These are phyloP conservation scores for Drosophila percnosoma DNA, from an alignment of 2,888 invertebrate species.

Conservation along the genomic window DNA sequence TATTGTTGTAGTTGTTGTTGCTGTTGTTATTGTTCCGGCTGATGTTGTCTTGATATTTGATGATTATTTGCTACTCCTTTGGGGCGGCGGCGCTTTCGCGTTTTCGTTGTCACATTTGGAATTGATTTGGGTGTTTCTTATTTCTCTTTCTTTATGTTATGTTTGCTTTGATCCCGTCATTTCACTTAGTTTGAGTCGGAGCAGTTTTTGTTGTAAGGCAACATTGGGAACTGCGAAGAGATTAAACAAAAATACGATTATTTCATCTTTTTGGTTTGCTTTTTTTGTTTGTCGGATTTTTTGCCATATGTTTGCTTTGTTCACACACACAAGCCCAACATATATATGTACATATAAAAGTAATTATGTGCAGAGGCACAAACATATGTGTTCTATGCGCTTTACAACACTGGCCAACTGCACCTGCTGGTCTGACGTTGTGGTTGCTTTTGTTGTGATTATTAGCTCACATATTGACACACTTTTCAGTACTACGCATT, in stretches of 20 bases:
- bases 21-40: background rate
- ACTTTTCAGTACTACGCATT: constrained; percentile 66
- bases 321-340: constrained; percentile 26
- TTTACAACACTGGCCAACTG: constrained; percentile 69
- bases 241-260: constrained; percentile 50
- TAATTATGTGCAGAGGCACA: constrained; percentile 6
- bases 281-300: background rate
- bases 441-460: constrained; percentile 14
- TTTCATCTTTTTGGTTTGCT: constrained; percentile 12
- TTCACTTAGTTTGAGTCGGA: constrained; percentile 13
- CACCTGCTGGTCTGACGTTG: constrained; percentile 62
- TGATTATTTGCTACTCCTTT: constrained; percentile 42
- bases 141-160: constrained; percentile 10
- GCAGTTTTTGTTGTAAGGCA: constrained; percentile 28
- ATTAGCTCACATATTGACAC: constrained; percentile 66
- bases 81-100: constrained; percentile 53
- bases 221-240: constrained; percentile 52
- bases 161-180: constrained; percentile 28
- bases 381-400: constrained; percentile 39
- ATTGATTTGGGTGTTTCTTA: constrained; percentile 40
- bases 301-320: constrained; percentile 69
- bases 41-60: constrained; percentile 26
- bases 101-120: constrained; percentile 68
- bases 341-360: background rate
- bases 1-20: constrained; percentile 1